These are phyloP conservation scores for Hirtodrosophila confusa DNA, from an alignment of 2,888 invertebrate species.

Conservation along the genomic window DNA sequence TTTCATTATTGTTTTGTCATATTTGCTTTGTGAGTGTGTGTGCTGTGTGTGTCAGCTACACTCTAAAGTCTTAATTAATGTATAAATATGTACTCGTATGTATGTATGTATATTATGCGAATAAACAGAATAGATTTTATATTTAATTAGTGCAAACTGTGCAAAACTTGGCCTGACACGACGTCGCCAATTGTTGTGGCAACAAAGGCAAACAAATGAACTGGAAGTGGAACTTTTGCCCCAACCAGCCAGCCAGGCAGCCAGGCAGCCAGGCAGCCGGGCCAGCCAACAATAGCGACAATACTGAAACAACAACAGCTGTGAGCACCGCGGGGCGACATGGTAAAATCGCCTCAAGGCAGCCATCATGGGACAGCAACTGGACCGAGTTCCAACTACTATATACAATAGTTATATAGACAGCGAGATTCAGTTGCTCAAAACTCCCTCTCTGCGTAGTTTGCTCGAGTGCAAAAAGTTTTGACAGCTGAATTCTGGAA, in stretches of 20 bases:
- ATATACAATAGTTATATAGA: constrained; percentile 28
- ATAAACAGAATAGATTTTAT: constrained; percentile 72
- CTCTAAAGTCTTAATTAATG: constrained; percentile 77
- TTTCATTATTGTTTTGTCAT: constrained; percentile 80
- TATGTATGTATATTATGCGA: constrained; percentile 33
- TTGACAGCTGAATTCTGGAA: constrained; percentile 58
- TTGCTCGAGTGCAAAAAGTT: constrained; percentile 49
- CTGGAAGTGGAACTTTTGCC: constrained; percentile 62
- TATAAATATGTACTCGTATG: constrained; percentile 65
- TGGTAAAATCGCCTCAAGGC: constrained; percentile 54
- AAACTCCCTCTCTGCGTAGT: constrained; percentile 48
- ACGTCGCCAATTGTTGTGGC: constrained; percentile 77
- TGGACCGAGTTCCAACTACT: constrained; percentile 43
- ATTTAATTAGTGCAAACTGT: constrained; percentile 71
- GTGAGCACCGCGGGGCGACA: constrained; percentile 55
- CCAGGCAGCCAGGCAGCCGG: not conserved
- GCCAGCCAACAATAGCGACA: constrained; percentile 17
- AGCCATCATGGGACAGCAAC: constrained; percentile 51
- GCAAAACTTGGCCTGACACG: constrained; percentile 69
- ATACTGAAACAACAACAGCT: constrained; percentile 45
- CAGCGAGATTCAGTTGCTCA: constrained; percentile 23
- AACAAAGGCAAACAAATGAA: constrained; percentile 69
- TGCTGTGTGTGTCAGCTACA: constrained; percentile 63
- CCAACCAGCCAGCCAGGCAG: constrained; percentile 14
- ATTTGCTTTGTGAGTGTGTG: constrained; percentile 64